phyloP scores from a whole-genome alignment of 2,888 invertebrate genomes.

The Tupiocoris notatus region DNA sequence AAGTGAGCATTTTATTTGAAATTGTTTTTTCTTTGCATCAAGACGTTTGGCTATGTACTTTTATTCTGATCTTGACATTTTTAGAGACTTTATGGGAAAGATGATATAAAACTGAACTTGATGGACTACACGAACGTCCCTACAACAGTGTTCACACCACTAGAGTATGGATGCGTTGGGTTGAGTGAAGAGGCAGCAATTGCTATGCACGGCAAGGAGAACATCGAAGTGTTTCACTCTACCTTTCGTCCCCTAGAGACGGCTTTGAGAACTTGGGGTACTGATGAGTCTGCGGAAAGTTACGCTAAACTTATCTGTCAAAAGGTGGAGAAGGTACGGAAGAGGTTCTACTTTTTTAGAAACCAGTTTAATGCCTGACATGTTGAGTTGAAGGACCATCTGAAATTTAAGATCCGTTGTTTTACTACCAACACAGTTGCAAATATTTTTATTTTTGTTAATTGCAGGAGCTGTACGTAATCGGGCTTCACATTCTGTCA shows the following conservation, averaged over 20 bases:
- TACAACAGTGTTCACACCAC: conserved; percentile 92
- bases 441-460: background rate
- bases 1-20: conserved; percentile 62
- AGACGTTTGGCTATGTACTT: too few relatives aligned
- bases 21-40: too few relatives aligned
- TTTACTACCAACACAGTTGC: background rate
- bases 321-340: conserved; percentile 53
- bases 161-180: conserved; percentile 97
- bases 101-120: conserved; percentile 45
- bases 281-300: conserved; percentile 61
- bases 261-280: conserved; percentile 63
- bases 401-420: too few relatives aligned
- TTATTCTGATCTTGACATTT: too few relatives aligned
- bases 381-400: too few relatives aligned
- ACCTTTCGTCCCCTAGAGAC: conserved; percentile 95
- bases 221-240: conserved; percentile 87
- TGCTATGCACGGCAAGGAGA: conserved; percentile 67
- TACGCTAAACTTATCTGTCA: conserved; percentile 61
- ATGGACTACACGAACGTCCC: conserved; percentile 88
- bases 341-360: too few relatives aligned
- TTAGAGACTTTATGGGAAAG: conserved; percentile 10
- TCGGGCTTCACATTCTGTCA: conserved; percentile 88
- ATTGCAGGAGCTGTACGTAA: conserved; percentile 63
- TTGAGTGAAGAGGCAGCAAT: conserved; percentile 84
- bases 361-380: too few relatives aligned